Base-by-base conservation (phyloP, 2,797 vertebrate species). In the Sarcophilus harrisii region DNA sequence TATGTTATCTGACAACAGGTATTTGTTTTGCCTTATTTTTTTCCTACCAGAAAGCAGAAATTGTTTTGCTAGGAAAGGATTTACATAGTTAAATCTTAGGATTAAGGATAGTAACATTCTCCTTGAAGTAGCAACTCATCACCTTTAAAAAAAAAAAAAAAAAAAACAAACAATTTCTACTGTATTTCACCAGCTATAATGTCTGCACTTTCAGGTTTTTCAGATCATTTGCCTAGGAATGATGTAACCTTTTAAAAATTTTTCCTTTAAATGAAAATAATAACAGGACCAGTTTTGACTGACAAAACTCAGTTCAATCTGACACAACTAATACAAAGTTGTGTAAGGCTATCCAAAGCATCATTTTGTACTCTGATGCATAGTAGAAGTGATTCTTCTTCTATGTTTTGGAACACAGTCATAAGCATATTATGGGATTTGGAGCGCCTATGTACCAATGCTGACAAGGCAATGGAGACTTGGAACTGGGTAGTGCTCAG, bases 1-100 rank as follows among this genome's bases (percentile, higher is more conserved):
- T 96, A 95, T 97, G 52, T 97, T 96, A 90, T 57, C 58, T 95
- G 57, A 90, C 96, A 95, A 95, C 97, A 97, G 97, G 96, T 97
- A 98, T 98, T 73, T 73, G n/a, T 98, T 98, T 93, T 90, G 29
- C 18, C 18, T 73, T 73, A 21, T 16, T 87, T 27, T 27, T 24
- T 45, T 45, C 45, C n/a, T 24, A 73, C 66, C 18, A 81, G 38
- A 81, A 81, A 81, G n/a, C 73, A 45, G 38, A 81, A 87, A 87
- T 38, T 21, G 21, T 81, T 73, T 96, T 95, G 92, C 32, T 92
- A n/a, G 91, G 29, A 87, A 62, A 96, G 24, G 16, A 95, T 94
- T 95, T 73, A 49, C 66, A 95, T 93, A 28, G 95, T 94, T 96
- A 96, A 55, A 91, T 94, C 94, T 95, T 93, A 94, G 32, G 57